Evolutionary conservation across 2,888 invertebrate genomes (phyloP).

Genomic region (Apotomis capreana): DNA sequence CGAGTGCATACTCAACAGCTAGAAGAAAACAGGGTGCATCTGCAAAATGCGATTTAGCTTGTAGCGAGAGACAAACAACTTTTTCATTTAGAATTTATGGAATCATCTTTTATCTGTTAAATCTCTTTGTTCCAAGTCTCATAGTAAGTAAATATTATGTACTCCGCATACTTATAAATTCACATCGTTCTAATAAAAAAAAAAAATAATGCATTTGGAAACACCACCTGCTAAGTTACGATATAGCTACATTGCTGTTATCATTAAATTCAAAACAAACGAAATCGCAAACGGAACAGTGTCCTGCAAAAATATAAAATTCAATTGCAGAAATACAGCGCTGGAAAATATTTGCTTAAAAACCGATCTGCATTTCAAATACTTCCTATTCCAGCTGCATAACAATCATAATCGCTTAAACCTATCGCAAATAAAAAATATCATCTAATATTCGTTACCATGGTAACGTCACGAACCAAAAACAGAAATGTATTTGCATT

Average conservation of each 20-base stretch:
- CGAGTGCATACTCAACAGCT: too few relatives aligned
- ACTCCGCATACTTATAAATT: too few relatives aligned
- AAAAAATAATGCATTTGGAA: too few relatives aligned
- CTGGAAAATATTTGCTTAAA: slow-evolving; percentile 33
- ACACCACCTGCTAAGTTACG: too few relatives aligned
- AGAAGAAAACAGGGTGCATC: too few relatives aligned
- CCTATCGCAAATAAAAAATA: slow-evolving; percentile 51
- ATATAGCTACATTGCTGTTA: not conserved
- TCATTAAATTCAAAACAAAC: slow-evolving; percentile 12
- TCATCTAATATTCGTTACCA: slow-evolving; percentile 63
- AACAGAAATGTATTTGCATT: slow-evolving; percentile 46
- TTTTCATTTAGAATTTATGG: too few relatives aligned
- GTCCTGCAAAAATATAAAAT: slow-evolving; percentile 32
- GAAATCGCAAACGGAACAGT: slow-evolving; percentile 23
- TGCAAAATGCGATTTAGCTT: too few relatives aligned
- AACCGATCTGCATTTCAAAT: slow-evolving; percentile 27
- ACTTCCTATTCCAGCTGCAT: slow-evolving; percentile 33
- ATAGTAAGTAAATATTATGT: too few relatives aligned
- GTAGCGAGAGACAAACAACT: too few relatives aligned
- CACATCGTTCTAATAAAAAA: too few relatives aligned
- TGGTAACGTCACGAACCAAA: slow-evolving; percentile 72
- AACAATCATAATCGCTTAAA: slow-evolving; percentile 47
- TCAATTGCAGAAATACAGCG: slow-evolving; percentile 30
- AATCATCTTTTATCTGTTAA: too few relatives aligned
- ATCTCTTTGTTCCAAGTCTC: too few relatives aligned